Conservation (phyloP, 2,797 vertebrate genomes). For the Trematomus bernacchii region DNA sequence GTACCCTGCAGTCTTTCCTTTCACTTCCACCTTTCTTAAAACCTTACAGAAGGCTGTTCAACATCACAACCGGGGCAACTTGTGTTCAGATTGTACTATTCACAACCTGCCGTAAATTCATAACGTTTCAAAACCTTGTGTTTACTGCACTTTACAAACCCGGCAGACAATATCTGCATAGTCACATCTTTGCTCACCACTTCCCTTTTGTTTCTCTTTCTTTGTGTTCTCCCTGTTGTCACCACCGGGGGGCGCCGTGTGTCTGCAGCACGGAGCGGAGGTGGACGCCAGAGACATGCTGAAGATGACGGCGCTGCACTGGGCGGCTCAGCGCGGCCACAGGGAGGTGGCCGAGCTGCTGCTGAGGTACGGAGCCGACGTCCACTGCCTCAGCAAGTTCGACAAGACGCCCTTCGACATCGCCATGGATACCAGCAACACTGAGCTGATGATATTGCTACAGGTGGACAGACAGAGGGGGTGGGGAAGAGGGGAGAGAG, state of each 20-base stretch:
- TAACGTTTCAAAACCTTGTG: background rate
- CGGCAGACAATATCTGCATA: background rate
- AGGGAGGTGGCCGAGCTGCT: conserved; percentile 82
- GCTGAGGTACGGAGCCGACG: conserved; percentile 79
- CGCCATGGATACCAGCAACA: conserved; percentile 83
- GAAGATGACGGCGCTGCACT: conserved; percentile 86
- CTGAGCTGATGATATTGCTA: conserved; percentile 82
- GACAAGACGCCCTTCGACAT: conserved; percentile 86
- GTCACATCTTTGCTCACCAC: background rate
- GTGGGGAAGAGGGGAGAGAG: background rate
- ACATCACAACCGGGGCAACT: too few relatives aligned
- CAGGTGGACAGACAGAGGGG: conserved; percentile 77
- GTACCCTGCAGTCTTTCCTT: too few relatives aligned
- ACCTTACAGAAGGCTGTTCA: too few relatives aligned
- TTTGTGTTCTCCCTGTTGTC: background rate
- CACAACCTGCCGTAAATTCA: too few relatives aligned
- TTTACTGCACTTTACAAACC: background rate
- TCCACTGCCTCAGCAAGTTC: conserved; percentile 84
- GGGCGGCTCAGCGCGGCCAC: conserved; percentile 84
- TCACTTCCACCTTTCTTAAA: too few relatives aligned
- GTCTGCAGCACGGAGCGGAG: conserved; percentile 80
- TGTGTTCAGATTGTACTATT: too few relatives aligned
- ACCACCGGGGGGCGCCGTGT: conserved; percentile 37
- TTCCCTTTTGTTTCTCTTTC: background rate
- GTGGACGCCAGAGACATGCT: conserved; percentile 86